A percentile compares a stretch with the other conserved stretches of the same genome.
phyloP scores from a whole-genome alignment of 2,113 vertebrate genomes.

The Albula glossodonta region DNA sequence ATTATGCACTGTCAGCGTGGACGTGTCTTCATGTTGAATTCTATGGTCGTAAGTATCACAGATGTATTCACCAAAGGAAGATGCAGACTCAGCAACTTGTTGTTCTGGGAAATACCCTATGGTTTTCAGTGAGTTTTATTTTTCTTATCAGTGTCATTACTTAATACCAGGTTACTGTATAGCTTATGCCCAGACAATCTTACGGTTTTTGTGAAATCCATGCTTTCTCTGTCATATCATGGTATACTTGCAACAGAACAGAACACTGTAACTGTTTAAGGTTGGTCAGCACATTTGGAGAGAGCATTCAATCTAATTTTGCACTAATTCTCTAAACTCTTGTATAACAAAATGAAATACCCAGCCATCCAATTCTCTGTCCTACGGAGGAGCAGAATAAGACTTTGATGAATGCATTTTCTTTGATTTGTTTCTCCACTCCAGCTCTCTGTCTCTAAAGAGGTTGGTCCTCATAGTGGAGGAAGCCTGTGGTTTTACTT shows the following conservation, averaged over 20 bases:
- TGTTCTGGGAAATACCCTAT: constrained; percentile 59
- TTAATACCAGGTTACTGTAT: constrained; percentile 27
- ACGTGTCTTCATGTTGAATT: constrained; percentile 39
- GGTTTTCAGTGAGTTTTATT: constrained; percentile 27
- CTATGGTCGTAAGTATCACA: constrained; percentile 61
- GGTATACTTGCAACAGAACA: not conserved
- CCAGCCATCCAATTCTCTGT: not conserved
- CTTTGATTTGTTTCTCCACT: not conserved
- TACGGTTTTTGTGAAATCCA: constrained; percentile 29
- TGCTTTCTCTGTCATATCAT: constrained; percentile 5
- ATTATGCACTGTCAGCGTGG: too few species aligned
- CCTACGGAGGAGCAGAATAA: not conserved
- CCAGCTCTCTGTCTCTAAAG: not conserved
- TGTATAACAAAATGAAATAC: not conserved
- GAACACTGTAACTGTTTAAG: not conserved
- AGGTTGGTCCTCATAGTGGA: not conserved
- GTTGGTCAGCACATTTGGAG: not conserved
- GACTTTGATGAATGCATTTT: not conserved
- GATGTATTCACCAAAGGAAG: constrained; percentile 48
- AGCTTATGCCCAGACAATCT: constrained; percentile 34
- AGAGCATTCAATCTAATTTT: not conserved
- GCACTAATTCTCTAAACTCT: not conserved
- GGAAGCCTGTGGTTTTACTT: not conserved
- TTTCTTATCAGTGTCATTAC: constrained; percentile 40
- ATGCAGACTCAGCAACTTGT: constrained; percentile 47